Percentiles rank a stretch among this genome's conserved stretches.
Conservation (phyloP, 2,888 invertebrate species). For the Monochamus alternatus region DNA sequence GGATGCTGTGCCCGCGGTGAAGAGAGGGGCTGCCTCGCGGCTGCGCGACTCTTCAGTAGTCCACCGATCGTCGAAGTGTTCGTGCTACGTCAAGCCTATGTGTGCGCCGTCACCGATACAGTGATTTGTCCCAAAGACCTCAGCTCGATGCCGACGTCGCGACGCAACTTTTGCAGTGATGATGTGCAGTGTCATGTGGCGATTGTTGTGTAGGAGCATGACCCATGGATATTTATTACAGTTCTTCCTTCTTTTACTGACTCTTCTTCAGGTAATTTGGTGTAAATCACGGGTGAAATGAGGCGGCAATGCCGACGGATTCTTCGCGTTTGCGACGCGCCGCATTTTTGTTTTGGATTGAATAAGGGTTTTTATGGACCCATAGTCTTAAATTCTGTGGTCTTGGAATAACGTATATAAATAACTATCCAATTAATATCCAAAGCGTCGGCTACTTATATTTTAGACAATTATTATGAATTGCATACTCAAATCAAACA, state of each 20-base stretch:
- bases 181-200: slow-evolving; percentile 73
- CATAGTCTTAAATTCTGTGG: background rate
- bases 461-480: too few relatives aligned
- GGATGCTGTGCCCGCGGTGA: slow-evolving; percentile 67
- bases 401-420: too few relatives aligned
- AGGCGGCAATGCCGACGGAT: slow-evolving; percentile 20
- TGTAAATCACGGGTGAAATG: slow-evolving; percentile 11
- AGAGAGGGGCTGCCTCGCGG: slow-evolving; percentile 66
- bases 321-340: background rate
- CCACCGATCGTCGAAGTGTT: slow-evolving; percentile 64
- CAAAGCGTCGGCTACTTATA: too few relatives aligned
- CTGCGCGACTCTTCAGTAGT: slow-evolving; percentile 69
- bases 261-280: slow-evolving; percentile 69
- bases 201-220: slow-evolving; percentile 72
- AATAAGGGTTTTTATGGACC: background rate
- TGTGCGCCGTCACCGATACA: slow-evolving; percentile 37
- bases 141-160: slow-evolving; percentile 56
- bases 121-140: slow-evolving; percentile 47
- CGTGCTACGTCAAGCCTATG: slow-evolving; percentile 27
- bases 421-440: too few relatives aligned
- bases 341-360: background rate
- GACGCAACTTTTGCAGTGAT: slow-evolving; percentile 64
- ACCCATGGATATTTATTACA: slow-evolving; percentile 73
- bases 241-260: slow-evolving; percentile 70
- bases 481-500: too few relatives aligned